Base-by-base conservation (phyloP, 2,797 vertebrate species). In the Dermochelys coriacea region DNA sequence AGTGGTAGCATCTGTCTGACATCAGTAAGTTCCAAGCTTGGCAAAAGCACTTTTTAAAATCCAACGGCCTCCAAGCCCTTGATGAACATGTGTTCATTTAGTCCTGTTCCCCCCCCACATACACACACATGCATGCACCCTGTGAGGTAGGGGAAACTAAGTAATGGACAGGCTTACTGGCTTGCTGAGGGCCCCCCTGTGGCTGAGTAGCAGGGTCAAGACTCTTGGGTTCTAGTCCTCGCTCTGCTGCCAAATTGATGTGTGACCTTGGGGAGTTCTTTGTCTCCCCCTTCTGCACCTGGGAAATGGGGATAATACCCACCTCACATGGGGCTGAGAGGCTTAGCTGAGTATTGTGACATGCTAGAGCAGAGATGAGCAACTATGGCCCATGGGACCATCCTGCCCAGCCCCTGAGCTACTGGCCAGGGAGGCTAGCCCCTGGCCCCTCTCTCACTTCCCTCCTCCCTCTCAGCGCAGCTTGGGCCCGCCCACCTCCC, bases 281-380 rank as follows among this genome's bases (percentile, higher is more conserved):
- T 14, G 23, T 47, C 41, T 45, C 25, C 11, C 11, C 71, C 25
- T 47, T 14, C 71, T 41, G 41, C 37, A 64, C 7, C 25, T 47
- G n/a, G 19, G 71, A 47, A 47, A 47, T 8, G 41, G 74, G 68
- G 45, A 16, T 77, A 31, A 49, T 49, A 14, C 25, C 45, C 12
- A 8, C 74, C 45, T 31, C 23, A 14, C 0, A 3, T 52, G 1
- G 45, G 0, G 0, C 15, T 10, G 47, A 52, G 85, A 51, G 85
- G 3, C 1, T 0, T 29, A 29, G 10, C 29, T 47, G 2, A 0
- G 64, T 5, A 6, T 71, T 0, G 0, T 52, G 51, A 21, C 51
- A 41, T 41, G 41, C 41, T 41, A 41, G 41, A 41, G 41, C 41
- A 41, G 41, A 41, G 41, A 41, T 41, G 41, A 41, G 41, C 41